Evolutionary conservation across 1,140 invertebrate genomes (phyloP), one percentile per base, ranked within the genome.

Genomic region (Lasioglossum albipes): DNA sequence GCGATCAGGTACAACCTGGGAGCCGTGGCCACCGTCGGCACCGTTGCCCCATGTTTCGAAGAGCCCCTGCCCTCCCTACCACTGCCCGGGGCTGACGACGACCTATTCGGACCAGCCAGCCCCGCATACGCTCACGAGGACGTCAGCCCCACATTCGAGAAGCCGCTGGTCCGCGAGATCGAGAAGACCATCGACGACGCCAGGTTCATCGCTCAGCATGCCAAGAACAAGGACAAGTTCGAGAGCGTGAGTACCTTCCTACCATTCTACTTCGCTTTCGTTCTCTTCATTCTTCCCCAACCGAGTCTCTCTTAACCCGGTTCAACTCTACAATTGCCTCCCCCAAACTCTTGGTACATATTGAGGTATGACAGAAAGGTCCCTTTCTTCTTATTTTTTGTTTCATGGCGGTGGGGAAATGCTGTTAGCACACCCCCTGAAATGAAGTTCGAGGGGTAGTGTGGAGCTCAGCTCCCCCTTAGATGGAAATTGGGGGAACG

Each of bases 191-290:
- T 98, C 91, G 96, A 97, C 91, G 97, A 97, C 84, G 97, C 97
- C 65, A 96, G 96, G 91, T 98, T 98, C 93, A 98, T 98, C 93
- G 97, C 97, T 91, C 97, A 98, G 93, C 97, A 98, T 92, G 97
- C 98, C 90, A 97, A 96, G 93, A 98, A 98, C 94, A 97, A 98
- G 93, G 97, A 98, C 94, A 97, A 97, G 91, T 98, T 98, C 91
- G 97, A 98, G 92, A 97, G 96, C 93, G 97, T 98, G 94, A 97
- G 97, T 96, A 75, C 87, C 45, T 12, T 73, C 88, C 2, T 36
- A 36, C 2, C 36, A 36, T 36, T 36, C 36, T 36, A 36, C 36
- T 36, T 36, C 5, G 5, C 36, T 36, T 4, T 5, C 2, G 36
- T 36, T 36, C 36, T 36, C 27, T 27, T 1, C 27, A 27, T 27